A percentile compares a stretch with the other conserved stretches of the same genome.
phyloP scores from a whole-genome alignment of 2,888 invertebrate genomes.

The Scrobipalpa atriplicella region DNA sequence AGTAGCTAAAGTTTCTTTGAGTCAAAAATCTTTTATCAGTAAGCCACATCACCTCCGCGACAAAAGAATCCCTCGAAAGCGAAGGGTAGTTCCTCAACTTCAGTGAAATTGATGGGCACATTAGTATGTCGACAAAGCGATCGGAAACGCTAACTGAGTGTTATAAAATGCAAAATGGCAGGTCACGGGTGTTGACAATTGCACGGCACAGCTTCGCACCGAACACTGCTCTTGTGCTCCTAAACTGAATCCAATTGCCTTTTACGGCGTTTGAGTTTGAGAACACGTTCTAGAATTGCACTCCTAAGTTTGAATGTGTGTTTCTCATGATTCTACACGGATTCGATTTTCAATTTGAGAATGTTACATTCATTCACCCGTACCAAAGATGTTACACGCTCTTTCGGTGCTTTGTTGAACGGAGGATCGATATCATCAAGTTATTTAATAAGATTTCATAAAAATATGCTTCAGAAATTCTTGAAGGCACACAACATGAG shows the following conservation, averaged over 20 bases:
- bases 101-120: conserved; percentile 63
- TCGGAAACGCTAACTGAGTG: conserved; percentile 52
- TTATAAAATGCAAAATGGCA: conserved; percentile 73
- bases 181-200: conserved; percentile 76
- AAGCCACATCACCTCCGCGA: not conserved
- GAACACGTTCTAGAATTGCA: conserved; percentile 59
- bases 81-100: conserved; percentile 2
- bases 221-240: conserved; percentile 57
- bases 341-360: conserved; percentile 15
- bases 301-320: conserved; percentile 47
- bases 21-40: too few relatives aligned
- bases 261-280: conserved; percentile 68
- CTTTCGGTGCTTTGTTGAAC: not conserved
- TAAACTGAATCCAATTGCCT: conserved; percentile 77
- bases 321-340: conserved; percentile 29
- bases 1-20: too few relatives aligned
- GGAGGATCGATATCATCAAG: not conserved
- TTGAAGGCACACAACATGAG: not conserved
- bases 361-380: not conserved
- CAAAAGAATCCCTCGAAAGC: not conserved
- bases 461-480: not conserved
- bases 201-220: conserved; percentile 47
- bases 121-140: conserved; percentile 64
- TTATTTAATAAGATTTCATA: not conserved
- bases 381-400: not conserved